A percentile compares a stretch with the other conserved stretches of the same genome.
Conservation (phyloP, 2,797 vertebrate species). For the Hyperoplus immaculatus region DNA sequence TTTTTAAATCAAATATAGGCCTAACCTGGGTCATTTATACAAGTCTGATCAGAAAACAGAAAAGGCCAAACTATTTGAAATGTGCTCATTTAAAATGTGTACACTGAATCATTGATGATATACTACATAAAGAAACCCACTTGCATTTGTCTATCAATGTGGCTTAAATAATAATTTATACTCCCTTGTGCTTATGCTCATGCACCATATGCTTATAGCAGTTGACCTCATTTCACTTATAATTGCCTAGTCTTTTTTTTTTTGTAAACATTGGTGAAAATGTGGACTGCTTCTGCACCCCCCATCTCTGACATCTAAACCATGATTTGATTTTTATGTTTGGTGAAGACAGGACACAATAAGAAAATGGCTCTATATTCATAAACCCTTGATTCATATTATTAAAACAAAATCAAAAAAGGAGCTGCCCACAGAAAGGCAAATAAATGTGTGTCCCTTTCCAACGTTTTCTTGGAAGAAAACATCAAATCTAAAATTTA, state of each 20-base stretch:
- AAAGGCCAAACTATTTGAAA: not conserved
- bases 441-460: not conserved
- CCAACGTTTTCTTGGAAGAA: conserved; percentile 32
- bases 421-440: not conserved
- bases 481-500: conserved; percentile 7
- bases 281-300: not conserved
- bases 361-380: conserved; percentile 12
- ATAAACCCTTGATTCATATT: conserved; percentile 11
- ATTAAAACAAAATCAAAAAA: conserved; percentile 22
- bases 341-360: conserved; percentile 10
- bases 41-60: not conserved
- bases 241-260: conserved; percentile 24
- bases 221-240: conserved; percentile 61
- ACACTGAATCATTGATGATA: conserved; percentile 30
- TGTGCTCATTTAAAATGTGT: conserved; percentile 15
- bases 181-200: conserved; percentile 37
- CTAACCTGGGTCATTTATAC: not conserved
- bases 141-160: conserved; percentile 42
- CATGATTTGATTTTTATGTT: not conserved
- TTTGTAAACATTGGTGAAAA: conserved; percentile 10
- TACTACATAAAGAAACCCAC: conserved; percentile 1
- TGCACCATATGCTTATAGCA: conserved; percentile 55
- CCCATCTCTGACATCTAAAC: conserved; percentile 3
- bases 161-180: conserved; percentile 58
- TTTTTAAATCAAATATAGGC: not conserved